Base-by-base conservation (phyloP, 2,888 invertebrate genomes). In the Empis stercorea region DNA sequence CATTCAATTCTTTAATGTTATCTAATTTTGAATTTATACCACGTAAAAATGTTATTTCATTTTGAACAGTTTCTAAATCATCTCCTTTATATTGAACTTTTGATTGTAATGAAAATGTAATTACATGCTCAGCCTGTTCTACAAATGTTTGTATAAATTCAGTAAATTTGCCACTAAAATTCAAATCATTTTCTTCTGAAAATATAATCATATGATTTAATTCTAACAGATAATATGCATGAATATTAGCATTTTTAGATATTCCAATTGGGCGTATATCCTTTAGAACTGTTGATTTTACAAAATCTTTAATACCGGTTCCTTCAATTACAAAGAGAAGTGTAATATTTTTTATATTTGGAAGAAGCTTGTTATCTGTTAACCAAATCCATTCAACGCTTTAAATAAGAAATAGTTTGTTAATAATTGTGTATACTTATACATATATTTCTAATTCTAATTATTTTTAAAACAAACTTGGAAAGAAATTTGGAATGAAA, bases 1-100 rank as follows among this genome's bases (percentile, higher is more conserved):
- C 55, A 47, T 67, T 61, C n/a, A 68, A 48, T 7, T 61, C 56
- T 7, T 54, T 48, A 0, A 61, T 44, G 30, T 56, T 51, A 13
- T 55, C 47, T 4, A 51, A 15, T 10, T 53, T 45, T 0, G 58
- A 58, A 6, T 61, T 62, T 1, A 68, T 58, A 1, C 58, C 59
- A 10, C 62, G 57, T 3, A 65, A 47, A 36, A 68, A 63, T 5
- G 63, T 59, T 16, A 62, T 58, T 40, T 60, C 59, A 36, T 64
- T 61, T 13, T 54, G 52, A n/a, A 60, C 55, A 11, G 53, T 52
- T 6, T 52, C 52, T 17, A 64, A 58, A 41, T 62, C 57, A 46
- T 65, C 64, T 43, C 61, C 63, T 48, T 68, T 68, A 40, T 61
- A 68, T 3, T 67, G 64, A 3, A 63, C 56, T 52, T 64, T 65